Evolutionary conservation across 2,113 vertebrate species (phyloP).

Genomic region (Lepus europaeus): DNA sequence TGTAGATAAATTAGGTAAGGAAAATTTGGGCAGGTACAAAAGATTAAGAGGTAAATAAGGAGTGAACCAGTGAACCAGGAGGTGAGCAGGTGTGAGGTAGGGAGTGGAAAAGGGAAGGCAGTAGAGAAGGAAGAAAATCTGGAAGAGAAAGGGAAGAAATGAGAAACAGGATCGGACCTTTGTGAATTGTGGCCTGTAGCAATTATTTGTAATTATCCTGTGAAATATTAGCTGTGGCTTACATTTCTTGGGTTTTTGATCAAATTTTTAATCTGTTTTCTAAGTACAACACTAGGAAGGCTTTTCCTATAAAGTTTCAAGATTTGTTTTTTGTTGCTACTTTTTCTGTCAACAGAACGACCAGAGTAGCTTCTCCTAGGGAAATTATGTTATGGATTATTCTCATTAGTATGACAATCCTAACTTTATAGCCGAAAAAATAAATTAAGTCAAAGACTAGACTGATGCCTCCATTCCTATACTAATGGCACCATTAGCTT

Average conservation of each 20-base stretch:
- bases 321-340: background rate
- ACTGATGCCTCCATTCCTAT: background rate
- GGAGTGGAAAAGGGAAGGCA: background rate
- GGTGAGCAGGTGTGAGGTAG: background rate
- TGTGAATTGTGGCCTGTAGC: background rate
- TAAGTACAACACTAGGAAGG: background rate
- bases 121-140: background rate
- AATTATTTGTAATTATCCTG: background rate
- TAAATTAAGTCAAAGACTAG: background rate
- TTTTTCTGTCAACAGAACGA: background rate
- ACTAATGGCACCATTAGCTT: background rate
- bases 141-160: background rate
- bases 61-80: background rate
- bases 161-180: background rate
- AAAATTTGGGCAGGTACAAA: background rate
- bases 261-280: constrained; percentile 33
- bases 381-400: constrained; percentile 9
- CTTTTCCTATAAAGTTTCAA: constrained; percentile 47
- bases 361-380: background rate
- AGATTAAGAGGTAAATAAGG: background rate
- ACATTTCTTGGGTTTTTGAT: constrained; percentile 43
- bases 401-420: background rate
- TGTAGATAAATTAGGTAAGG: background rate
- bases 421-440: background rate
- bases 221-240: background rate